Percentiles rank a stretch among this genome's conserved stretches.
These are phyloP conservation scores for Galerucella calmariensis DNA, from an alignment of 2,888 invertebrate species.

Conservation along the genomic window DNA sequence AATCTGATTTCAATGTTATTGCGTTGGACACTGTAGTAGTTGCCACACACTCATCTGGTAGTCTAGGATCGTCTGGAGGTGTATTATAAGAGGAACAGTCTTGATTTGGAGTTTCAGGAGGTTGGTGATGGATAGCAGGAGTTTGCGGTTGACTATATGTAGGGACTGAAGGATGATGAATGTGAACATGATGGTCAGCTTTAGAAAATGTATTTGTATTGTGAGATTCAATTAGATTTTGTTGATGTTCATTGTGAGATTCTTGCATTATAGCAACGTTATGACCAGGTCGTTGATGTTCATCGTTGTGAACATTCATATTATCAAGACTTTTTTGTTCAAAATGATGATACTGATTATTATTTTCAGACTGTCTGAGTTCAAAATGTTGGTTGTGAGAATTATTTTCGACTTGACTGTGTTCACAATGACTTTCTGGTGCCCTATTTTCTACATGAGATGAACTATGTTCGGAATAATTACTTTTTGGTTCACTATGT, in stretches of 20 bases:
- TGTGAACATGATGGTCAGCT: slow-evolving; percentile 48
- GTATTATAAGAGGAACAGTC: slow-evolving; percentile 30
- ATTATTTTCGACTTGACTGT: slow-evolving; percentile 12
- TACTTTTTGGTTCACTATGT: slow-evolving; percentile 15
- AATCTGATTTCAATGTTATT: slow-evolving; percentile 55
- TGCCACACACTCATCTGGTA: slow-evolving; percentile 57
- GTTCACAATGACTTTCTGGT: slow-evolving; percentile 14
- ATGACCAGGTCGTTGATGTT: slow-evolving; percentile 22
- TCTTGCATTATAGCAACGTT: slow-evolving; percentile 24
- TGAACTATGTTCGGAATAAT: slow-evolving; percentile 12
- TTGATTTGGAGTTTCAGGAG: slow-evolving; percentile 31
- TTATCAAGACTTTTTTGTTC: neutral
- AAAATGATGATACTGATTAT: slow-evolving; percentile 24
- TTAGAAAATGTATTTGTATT: slow-evolving; percentile 58
- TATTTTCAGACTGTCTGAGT: slow-evolving; percentile 33
- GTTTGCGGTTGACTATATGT: slow-evolving; percentile 49
- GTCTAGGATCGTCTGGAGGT: slow-evolving; percentile 46
- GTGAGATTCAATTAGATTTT: slow-evolving; percentile 57
- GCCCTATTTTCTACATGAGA: slow-evolving; percentile 13
- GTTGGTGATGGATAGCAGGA: slow-evolving; percentile 34
- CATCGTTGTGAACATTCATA: slow-evolving; percentile 33
- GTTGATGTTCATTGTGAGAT: slow-evolving; percentile 27
- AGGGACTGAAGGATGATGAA: slow-evolving; percentile 39
- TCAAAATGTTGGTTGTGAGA: slow-evolving; percentile 25
- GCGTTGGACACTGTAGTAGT: slow-evolving; percentile 58